Conservation (phyloP, 2,113 vertebrate species). For the Otis tarda region DNA sequence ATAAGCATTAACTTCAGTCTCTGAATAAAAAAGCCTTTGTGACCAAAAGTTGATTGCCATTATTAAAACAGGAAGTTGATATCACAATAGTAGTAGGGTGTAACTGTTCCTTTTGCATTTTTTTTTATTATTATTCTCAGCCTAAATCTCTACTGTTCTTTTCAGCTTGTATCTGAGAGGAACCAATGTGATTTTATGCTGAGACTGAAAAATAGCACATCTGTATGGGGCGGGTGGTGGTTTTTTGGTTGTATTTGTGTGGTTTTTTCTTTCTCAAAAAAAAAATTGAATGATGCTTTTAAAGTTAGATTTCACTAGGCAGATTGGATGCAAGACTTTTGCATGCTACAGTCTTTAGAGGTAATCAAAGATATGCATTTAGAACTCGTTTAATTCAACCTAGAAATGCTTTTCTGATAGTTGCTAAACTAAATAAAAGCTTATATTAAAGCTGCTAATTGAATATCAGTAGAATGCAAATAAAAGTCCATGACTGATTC, state of each 20-base stretch:
- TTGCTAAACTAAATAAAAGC: neutral
- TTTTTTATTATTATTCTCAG: neutral
- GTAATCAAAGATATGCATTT: neutral
- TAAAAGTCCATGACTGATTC: neutral
- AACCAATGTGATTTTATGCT: neutral
- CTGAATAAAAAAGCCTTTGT: slow-evolving; percentile 42
- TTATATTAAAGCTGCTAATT: neutral
- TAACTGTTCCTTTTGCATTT: slow-evolving; percentile 77
- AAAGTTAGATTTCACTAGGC: neutral
- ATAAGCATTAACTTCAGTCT: neutral
- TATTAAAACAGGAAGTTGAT: slow-evolving; percentile 80
- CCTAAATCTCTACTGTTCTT: neutral
- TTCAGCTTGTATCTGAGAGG: neutral
- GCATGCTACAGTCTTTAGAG: neutral
- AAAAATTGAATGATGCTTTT: neutral
- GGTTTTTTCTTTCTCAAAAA: neutral
- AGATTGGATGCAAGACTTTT: neutral
- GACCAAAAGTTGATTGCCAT: slow-evolving; percentile 32
- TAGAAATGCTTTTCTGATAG: neutral
- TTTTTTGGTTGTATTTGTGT: neutral
- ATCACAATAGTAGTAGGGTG: slow-evolving; percentile 85
- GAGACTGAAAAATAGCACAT: neutral
- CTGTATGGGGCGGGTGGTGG: neutral
- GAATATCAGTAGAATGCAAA: neutral
- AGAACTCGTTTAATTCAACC: neutral